Percentiles rank a stretch among this genome's conserved stretches.
These are phyloP conservation scores for Neopipo cinnamomea DNA, from an alignment of 2,113 vertebrate genomes.

Conservation along the genomic window DNA sequence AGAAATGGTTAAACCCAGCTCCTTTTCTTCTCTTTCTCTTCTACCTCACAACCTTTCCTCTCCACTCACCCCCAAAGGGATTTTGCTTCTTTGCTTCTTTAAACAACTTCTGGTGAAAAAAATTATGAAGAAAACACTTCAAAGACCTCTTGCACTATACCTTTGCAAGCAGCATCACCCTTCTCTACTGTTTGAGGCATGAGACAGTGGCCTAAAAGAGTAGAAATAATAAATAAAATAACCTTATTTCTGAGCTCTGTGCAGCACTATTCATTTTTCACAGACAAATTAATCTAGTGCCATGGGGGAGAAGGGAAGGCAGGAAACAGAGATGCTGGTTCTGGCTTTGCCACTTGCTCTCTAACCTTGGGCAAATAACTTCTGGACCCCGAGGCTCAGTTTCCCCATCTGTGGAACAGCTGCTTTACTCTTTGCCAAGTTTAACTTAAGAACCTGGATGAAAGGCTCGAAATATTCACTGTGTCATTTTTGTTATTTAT, in stretches of 20 bases:
- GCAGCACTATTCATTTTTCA: neutral
- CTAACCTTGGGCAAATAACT: conserved; percentile 22
- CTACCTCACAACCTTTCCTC: neutral
- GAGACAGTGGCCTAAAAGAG: neutral
- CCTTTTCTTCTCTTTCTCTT: neutral
- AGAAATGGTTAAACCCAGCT: neutral
- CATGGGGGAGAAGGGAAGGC: neutral
- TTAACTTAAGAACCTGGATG: neutral
- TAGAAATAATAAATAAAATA: neutral
- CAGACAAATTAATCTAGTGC: neutral
- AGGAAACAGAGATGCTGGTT: neutral
- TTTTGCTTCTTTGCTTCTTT: neutral
- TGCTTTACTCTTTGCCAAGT: conserved; percentile 23
- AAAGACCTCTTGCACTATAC: neutral
- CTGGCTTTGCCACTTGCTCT: neutral
- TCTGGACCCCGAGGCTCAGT: neutral
- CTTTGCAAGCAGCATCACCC: neutral
- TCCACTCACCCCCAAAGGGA: neutral
- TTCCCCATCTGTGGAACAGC: conserved; percentile 45
- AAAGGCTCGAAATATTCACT: neutral
- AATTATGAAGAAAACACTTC: neutral
- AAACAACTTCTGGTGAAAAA: neutral
- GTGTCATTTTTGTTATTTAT: conserved; percentile 20
- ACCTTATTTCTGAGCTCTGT: neutral
- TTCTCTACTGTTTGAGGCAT: neutral